A percentile compares a stretch with the other conserved stretches of the same genome.
These are phyloP conservation scores for Ahaetulla prasina DNA, from an alignment of 2,113 vertebrate genomes.

Conservation along the genomic window DNA sequence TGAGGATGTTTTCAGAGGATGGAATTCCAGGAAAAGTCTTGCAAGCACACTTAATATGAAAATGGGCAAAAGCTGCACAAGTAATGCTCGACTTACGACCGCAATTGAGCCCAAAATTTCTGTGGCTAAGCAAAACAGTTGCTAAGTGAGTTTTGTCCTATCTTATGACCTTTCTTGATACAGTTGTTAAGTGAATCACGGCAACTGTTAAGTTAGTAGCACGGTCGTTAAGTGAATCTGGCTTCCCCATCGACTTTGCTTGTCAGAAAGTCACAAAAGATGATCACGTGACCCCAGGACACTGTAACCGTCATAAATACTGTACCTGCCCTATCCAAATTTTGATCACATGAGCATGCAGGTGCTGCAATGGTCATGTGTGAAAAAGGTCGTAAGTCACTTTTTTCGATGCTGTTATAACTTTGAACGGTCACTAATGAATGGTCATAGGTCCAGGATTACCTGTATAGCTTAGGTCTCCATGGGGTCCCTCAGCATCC, in stretches of 20 bases:
- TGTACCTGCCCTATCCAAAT: background rate
- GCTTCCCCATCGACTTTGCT: background rate
- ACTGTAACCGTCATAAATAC: background rate
- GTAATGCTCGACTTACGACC: background rate
- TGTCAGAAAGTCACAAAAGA: background rate
- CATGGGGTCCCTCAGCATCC: too few species aligned
- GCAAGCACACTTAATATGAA: background rate
- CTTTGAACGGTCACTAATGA: background rate
- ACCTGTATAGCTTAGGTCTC: background rate
- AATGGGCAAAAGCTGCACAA: background rate
- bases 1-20: background rate
- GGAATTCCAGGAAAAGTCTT: background rate
- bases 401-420: background rate
- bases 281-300: background rate
- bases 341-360: background rate
- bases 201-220: background rate
- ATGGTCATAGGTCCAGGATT: background rate
- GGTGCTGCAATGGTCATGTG: background rate
- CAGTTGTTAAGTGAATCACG: background rate
- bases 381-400: background rate
- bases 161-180: background rate
- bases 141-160: background rate
- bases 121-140: background rate
- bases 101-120: background rate
- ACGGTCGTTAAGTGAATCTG: background rate